Evolutionary conservation across 2,797 vertebrate species (phyloP).

Genomic region (Paramormyrops hopkinsi): DNA sequence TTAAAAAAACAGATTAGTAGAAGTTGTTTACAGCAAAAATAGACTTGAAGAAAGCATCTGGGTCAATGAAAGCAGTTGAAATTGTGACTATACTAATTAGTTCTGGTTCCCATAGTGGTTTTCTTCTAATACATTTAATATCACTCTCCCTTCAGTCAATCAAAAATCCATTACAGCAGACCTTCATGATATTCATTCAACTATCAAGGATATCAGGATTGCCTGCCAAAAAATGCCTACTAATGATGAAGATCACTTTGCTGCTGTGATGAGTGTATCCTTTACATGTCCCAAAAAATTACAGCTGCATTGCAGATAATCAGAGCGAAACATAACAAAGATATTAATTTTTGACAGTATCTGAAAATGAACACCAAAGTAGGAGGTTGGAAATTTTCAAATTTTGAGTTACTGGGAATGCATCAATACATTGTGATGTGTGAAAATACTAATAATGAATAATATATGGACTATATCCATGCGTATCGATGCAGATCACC

Average conservation of each 20-base stretch:
- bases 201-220: constrained; percentile 81
- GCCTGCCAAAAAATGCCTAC: constrained; percentile 79
- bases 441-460: not conserved
- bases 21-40: not conserved
- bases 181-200: constrained; percentile 82
- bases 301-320: not conserved
- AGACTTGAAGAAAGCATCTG: not conserved
- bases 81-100: not conserved
- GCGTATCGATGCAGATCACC: not conserved
- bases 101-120: not conserved
- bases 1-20: not conserved
- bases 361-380: not conserved
- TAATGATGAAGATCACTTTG: constrained; percentile 81
- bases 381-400: not conserved
- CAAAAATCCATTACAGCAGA: constrained; percentile 81
- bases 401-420: not conserved
- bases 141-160: constrained; percentile 66
- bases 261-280: constrained; percentile 86
- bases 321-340: not conserved
- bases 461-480: not conserved
- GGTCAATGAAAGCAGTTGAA: not conserved
- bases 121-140: not conserved
- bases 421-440: not conserved
- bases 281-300: constrained; percentile 22
- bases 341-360: not conserved